phyloP scores from a whole-genome alignment of 2,888 invertebrate species.

The Clusia tigrina region DNA sequence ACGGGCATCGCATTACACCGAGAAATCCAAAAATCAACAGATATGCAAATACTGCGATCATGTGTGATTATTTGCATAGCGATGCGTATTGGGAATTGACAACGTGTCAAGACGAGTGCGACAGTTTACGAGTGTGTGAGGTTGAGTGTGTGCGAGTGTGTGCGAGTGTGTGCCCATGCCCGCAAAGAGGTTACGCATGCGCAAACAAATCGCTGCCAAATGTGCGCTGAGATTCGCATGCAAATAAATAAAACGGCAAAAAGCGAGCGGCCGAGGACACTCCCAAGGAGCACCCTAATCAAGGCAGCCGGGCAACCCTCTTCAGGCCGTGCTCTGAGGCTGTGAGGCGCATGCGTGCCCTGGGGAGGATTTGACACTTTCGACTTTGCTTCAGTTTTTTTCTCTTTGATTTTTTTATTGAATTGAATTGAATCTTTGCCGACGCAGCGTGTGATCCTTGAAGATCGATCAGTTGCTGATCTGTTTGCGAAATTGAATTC shows the following conservation, averaged over 20 bases:
- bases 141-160: not conserved
- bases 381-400: not conserved
- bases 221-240: not conserved
- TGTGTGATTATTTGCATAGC: not conserved
- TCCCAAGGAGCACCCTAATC: constrained; percentile 7
- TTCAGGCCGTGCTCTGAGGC: not conserved
- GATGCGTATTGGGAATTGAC: not conserved
- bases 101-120: not conserved
- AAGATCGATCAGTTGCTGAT: constrained; percentile 1
- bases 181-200: constrained; percentile 6
- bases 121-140: not conserved
- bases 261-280: too few species aligned
- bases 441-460: not conserved
- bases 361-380: constrained; percentile 3
- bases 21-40: not conserved
- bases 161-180: not conserved
- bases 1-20: not conserved
- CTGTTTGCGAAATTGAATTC: constrained; percentile 4
- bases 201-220: not conserved
- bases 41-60: not conserved
- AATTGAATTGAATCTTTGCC: too few species aligned
- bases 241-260: constrained; percentile 4
- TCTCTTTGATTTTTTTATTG: not conserved
- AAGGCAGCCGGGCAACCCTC: not conserved
- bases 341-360: not conserved